Evolutionary conservation across 2,113 vertebrate species (phyloP), one percentile per base, ranked within the genome.

Genomic region (Ageneiosus marmoratus): DNA sequence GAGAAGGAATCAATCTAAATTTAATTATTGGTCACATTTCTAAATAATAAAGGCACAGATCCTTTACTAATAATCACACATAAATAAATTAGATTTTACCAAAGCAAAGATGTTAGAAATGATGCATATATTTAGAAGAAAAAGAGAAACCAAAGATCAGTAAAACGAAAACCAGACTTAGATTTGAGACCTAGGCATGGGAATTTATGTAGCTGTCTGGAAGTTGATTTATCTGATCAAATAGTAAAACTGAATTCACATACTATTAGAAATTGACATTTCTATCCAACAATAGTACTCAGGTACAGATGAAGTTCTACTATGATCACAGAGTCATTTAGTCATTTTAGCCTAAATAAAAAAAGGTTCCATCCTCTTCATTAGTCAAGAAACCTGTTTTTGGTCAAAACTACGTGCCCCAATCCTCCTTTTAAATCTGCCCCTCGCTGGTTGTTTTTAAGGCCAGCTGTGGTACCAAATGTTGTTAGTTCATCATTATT

Each of bases 381-480:
- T 60, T 27, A n/a, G n/a, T n/a, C n/a, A n/a, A n/a, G n/a, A n/a
- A n/a, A n/a, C n/a, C n/a, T n/a, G n/a, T n/a, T n/a, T n/a, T n/a
- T 12, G 12, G 5, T 48, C 41, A 4, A n/a, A 44, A n/a, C 5
- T 3, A 48, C 7, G 0, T 48, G 7, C 22, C 20, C 22, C 4
- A 46, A 10, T 34, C 41, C 37, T 27, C 55, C 24, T 1, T 27
- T 65, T n/a, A n/a, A 22, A 13, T 50, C 15, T 29, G 10, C 18
- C 44, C 37, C 9, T 51, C 44, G 24, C 1, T n/a, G n/a, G 18
- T 34, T 15, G 44, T 70, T 6, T 70, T 53, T 72, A 55, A 55
- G 8, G n/a, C 41, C 69, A 75, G 80, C 80, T 74, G 69, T 41
- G 37, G 8, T 10, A 10, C 37, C 56, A 72, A 72, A 60, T 20